These are phyloP conservation scores for Hyperoodon ampullatus DNA, from an alignment of 2,113 vertebrate species.

Conservation along the genomic window DNA sequence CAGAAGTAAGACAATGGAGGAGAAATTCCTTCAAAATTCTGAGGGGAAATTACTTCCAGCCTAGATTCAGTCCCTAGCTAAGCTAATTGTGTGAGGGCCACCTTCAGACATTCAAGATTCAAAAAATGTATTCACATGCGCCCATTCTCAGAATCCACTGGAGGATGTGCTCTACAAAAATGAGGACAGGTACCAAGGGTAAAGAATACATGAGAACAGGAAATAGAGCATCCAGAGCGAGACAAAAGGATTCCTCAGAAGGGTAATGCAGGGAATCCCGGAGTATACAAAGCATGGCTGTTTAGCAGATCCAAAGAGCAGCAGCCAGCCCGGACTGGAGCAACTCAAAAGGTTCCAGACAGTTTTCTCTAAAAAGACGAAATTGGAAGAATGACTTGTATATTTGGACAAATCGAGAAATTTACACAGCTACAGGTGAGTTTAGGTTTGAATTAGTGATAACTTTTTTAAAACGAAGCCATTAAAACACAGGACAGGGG, in stretches of 20 bases:
- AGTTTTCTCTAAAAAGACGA: neutral
- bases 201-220: neutral
- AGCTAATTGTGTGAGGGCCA: neutral
- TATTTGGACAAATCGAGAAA: neutral
- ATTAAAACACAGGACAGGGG: neutral
- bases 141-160: neutral
- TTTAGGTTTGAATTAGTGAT: neutral
- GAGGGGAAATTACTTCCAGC: neutral
- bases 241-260: neutral
- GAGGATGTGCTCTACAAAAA: neutral
- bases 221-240: neutral
- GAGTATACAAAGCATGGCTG: neutral
- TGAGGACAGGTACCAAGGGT: neutral
- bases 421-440: neutral
- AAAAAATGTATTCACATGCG: neutral
- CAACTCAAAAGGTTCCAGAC: neutral
- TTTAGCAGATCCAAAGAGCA: neutral
- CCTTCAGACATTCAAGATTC: neutral
- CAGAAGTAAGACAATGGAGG: neutral
- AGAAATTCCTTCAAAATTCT: neutral
- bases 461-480: neutral
- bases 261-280: neutral
- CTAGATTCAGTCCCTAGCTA: neutral
- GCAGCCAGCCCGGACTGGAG: neutral
- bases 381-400: neutral